A percentile compares a stretch with the other conserved stretches of the same genome.
Conservation (phyloP, 2,888 invertebrate species). For the Habroteleia sp. region DNA sequence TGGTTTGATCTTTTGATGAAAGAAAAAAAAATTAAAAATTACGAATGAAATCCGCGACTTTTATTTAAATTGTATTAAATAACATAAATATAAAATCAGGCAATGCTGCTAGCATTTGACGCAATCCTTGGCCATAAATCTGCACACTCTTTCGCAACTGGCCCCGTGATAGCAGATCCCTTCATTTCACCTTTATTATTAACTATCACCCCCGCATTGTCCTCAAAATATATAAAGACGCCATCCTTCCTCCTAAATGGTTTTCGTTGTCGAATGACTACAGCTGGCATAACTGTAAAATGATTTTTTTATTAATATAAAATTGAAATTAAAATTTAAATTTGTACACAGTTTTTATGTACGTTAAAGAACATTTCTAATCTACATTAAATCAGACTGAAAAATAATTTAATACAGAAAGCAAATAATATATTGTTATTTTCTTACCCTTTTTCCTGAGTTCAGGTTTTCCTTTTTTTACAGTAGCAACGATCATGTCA, state of each 20-base stretch:
- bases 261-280: conserved; percentile 98
- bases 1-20: no score
- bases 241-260: conserved; percentile 99
- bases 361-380: no score
- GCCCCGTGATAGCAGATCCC: conserved; percentile 99
- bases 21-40: no score
- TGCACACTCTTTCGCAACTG: conserved; percentile 99
- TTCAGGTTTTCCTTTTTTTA: conserved; percentile 99
- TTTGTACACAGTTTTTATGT: no score
- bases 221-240: conserved; percentile 99
- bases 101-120: conserved; percentile 99
- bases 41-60: no score
- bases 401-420: no score
- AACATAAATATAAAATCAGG: no score
- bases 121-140: conserved; percentile 99
- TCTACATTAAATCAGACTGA: no score
- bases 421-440: no score
- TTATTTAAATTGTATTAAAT: no score
- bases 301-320: no score
- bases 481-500: conserved; percentile 99
- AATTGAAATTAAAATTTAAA: no score
- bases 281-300: conserved; percentile 97
- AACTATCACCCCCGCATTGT: conserved; percentile 99
- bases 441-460: conserved; percentile 98
- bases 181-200: conserved; percentile 99